Evolutionary conservation across 2,113 vertebrate species (phyloP).

Genomic region (Promerops cafer): DNA sequence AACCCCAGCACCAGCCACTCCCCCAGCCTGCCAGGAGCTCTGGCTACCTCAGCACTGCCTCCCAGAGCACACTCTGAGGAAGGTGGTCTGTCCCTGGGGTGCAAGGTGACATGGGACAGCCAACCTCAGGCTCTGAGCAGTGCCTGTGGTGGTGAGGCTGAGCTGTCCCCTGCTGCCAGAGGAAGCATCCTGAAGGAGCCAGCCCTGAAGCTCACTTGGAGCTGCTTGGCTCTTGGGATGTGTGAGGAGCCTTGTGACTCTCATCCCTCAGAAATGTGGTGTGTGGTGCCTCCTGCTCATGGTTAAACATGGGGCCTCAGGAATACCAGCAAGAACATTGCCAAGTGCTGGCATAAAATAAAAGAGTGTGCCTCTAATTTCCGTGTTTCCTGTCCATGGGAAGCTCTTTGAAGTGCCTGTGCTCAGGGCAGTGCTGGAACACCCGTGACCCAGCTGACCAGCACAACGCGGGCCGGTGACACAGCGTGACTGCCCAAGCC

Average conservation of each 20-base stretch:
- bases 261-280: neutral
- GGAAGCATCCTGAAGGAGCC: neutral
- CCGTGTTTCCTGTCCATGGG: neutral
- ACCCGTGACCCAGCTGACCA: neutral
- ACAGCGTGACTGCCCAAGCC: neutral
- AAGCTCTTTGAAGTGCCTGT: neutral
- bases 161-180: neutral
- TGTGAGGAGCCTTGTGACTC: neutral
- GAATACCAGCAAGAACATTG: neutral
- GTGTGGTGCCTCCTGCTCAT: neutral
- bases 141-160: neutral
- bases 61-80: neutral
- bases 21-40: neutral
- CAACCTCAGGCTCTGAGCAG: neutral
- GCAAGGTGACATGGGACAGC: neutral
- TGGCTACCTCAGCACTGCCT: neutral
- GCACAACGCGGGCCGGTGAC: neutral
- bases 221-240: neutral
- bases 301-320: neutral
- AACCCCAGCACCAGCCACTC: neutral
- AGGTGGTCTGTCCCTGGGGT: neutral
- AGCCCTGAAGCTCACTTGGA: neutral
- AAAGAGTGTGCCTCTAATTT: conserved; percentile 17
- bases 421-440: neutral
- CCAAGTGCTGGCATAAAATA: neutral